Base-by-base conservation (phyloP, 2,113 vertebrate genomes). In the Calyptommatus sinebrachiatus region DNA sequence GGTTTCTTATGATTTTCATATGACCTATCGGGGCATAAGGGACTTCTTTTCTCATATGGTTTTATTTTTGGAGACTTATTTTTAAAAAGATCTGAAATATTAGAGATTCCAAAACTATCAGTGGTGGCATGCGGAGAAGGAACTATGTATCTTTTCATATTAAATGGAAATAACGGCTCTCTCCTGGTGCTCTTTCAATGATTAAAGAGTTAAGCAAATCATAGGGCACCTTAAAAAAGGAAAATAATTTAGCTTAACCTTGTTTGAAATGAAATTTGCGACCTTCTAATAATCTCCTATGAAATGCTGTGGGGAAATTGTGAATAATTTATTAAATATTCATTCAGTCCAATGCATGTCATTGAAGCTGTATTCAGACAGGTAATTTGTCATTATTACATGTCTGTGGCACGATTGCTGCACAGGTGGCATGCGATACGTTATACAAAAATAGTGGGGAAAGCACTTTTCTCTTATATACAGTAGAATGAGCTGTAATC, bases 1-100 rank as follows among this genome's bases (percentile, higher is more conserved):
- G 60, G 45, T 62, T 84, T 84, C 79, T 68, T 26, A 46, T 87
- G 66, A 83, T 84, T 11, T 76, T 24, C 83, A 75, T 84, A 24
- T 89, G 45, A n/a, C 63, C 29, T 87, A 28, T 87, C 48, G 82
- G 76, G 76, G 45, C 26, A 76, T 71, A 72, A 63, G 71, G 66
- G 48, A 48, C 21, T 50, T 77, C 66, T 73, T 83, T 73, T 77
- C 75, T 79, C 76, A 68, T 5, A 10, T 3, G 81, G 71, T 4
- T 53, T 69, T 78, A 53, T 79, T 87, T 84, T 84, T 79, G 72
- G 22, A 63, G 8, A 84, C 18, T 31, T 60, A 9, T 65, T 76
- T 79, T 78, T 41, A 57, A 67, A 26, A 80, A 84, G 0, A 8
- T 53, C 66, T 79, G 45, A 21, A 41, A 14, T 82, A 4, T 45